These are phyloP conservation scores for Chironomus striatipennis DNA, from an alignment of 1,140 invertebrate species.

Conservation along the genomic window DNA sequence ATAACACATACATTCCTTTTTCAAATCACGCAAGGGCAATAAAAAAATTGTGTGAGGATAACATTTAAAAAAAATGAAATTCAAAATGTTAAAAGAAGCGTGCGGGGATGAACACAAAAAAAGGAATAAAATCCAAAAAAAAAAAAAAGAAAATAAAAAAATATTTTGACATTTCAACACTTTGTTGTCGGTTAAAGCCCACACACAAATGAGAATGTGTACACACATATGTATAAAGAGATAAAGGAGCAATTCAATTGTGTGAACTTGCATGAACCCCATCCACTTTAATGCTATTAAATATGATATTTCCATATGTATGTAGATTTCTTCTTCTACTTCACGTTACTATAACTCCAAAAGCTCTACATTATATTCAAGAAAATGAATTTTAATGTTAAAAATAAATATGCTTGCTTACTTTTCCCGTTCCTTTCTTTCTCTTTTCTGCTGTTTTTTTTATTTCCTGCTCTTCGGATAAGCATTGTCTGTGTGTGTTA, in stretches of 20 bases:
- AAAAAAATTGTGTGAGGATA: constrained; percentile 5
- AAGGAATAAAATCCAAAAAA: background rate
- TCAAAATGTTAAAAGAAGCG: background rate
- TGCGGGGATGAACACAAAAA: background rate
- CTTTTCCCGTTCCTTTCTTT: background rate
- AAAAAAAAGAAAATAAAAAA: background rate
- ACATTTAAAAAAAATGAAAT: background rate
- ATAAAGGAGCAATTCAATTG: background rate
- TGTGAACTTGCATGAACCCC: constrained; percentile 11
- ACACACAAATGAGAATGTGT: background rate
- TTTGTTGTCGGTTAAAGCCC: background rate
- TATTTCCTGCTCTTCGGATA: too few species aligned
- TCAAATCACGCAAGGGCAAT: constrained; percentile 1
- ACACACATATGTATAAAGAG: background rate
- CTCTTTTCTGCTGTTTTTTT: too few species aligned
- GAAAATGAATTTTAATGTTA: constrained; percentile 9
- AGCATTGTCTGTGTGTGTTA: too few species aligned
- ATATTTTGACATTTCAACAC: background rate
- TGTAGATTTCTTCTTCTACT: background rate
- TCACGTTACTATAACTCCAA: background rate
- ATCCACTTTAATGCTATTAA: background rate
- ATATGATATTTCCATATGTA: background rate
- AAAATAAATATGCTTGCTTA: constrained; percentile 8
- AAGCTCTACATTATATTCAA: background rate
- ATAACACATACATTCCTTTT: background rate